Conservation (phyloP, 2,113 vertebrate genomes). For the Azemiops feae region DNA sequence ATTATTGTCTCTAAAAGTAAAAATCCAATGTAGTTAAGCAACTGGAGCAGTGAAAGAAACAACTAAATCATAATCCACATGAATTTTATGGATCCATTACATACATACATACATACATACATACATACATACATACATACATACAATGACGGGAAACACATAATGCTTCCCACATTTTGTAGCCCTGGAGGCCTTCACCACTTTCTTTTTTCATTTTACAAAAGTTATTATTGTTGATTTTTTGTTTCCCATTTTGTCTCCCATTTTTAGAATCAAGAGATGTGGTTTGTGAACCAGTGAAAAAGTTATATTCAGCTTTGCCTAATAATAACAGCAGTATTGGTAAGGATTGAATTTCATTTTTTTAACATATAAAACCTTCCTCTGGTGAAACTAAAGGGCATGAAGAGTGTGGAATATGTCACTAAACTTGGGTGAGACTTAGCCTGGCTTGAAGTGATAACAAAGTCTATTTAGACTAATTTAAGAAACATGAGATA, state of each 20-base stretch:
- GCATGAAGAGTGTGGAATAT: background rate
- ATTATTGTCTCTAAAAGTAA: background rate
- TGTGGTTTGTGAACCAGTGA: slow-evolving; percentile 46
- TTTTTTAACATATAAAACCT: background rate
- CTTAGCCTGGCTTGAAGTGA: background rate
- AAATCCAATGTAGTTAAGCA: background rate
- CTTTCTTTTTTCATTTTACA: background rate
- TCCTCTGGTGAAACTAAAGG: background rate
- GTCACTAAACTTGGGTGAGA: background rate
- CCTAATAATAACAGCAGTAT: slow-evolving; percentile 40
- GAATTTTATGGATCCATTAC: background rate
- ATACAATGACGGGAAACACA: background rate
- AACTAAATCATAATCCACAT: background rate
- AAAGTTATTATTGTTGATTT: background rate
- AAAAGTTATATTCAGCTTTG: slow-evolving; percentile 44
- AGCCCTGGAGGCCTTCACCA: background rate
- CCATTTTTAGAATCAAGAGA: slow-evolving; percentile 55
- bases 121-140: too few species aligned
- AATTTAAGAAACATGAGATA: background rate
- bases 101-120: too few species aligned
- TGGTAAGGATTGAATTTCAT: slow-evolving; percentile 39
- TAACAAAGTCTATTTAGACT: background rate
- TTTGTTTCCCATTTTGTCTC: slow-evolving; percentile 12
- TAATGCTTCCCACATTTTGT: background rate
- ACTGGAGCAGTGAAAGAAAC: background rate